Base-by-base conservation (phyloP, 2,797 vertebrate genomes). In the Taeniopygia guttata region DNA sequence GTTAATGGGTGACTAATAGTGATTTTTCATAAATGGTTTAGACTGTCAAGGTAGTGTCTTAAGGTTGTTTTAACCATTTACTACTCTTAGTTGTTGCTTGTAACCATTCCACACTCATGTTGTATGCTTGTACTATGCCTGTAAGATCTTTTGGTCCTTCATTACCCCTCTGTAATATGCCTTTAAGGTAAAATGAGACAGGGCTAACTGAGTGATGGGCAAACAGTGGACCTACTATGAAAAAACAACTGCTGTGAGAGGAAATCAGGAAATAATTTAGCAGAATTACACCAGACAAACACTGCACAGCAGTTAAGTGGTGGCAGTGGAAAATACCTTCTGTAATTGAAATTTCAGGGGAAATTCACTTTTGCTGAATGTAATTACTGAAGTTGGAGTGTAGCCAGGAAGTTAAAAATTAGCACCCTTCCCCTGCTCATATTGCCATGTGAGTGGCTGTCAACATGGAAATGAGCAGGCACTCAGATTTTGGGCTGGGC, bases 331-430 rank as follows among this genome's bases (percentile, higher is more conserved):
- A 92, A 96, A 96, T 96, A 91, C 92, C 93, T 96, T 93, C 90
- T 95, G 79, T 95, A 96, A 95, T 92, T 94, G 95, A 96, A 96
- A 95, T 96, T 96, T 96, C 82, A 69, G 94, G 63, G 91, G 89
- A 96, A 96, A 93, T 86, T 96, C 89, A 82, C 84, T 93, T 96
- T 94, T 95, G 79, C 84, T 59, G 87, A 82, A 89, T 69, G 87
- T 85, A 95, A 96, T 96, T 94, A 93, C 84, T 91, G 66, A 95
- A 87, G 55, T 42, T 96, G 95, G 95, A 94, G 70, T 73, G 11
- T 69, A 89, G 91, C 79, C 91, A 95, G 83, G 67, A 91, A 81
- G 82, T 78, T 89, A 89, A 92, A 96, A 96, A 87, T 92, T 93
- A 83, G 60, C 84, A 72, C 89, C 77, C 51, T 91, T 55, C 69